phyloP scores from a whole-genome alignment of 1,140 invertebrate species.

The Caenorhabditis brenneri region DNA sequence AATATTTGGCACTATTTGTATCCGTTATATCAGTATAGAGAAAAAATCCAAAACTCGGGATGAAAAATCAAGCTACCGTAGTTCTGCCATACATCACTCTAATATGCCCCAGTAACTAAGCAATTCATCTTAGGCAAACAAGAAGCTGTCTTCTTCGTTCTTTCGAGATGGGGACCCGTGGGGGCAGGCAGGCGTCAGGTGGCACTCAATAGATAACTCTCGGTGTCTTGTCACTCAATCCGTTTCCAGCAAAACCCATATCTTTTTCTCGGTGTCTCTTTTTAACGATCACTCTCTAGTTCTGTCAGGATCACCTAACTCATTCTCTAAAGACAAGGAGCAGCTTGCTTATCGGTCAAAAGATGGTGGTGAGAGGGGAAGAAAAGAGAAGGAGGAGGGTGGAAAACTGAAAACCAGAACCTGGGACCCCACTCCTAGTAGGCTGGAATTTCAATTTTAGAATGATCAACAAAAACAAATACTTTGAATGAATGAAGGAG shows the following conservation, averaged over 20 bases:
- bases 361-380: background rate
- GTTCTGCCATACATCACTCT: background rate
- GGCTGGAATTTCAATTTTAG: slow-evolving; percentile 19
- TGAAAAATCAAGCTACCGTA: background rate
- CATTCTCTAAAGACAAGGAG: slow-evolving; percentile 13
- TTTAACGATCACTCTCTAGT: background rate
- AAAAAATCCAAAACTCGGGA: background rate
- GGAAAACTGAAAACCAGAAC: background rate
- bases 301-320: background rate
- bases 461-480: slow-evolving; percentile 39
- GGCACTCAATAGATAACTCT: slow-evolving; percentile 10
- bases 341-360: slow-evolving; percentile 30
- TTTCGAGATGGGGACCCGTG: slow-evolving; percentile 31
- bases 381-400: background rate
- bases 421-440: background rate
- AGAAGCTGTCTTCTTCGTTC: slow-evolving; percentile 8
- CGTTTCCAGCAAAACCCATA: slow-evolving; percentile 15
- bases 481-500: background rate
- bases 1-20: no score
- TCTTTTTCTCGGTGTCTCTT: background rate
- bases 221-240: slow-evolving; percentile 19
- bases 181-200: slow-evolving; percentile 11
- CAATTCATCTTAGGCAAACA: slow-evolving; percentile 36
- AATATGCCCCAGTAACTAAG: slow-evolving; percentile 34
- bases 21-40: no score